phyloP scores from a whole-genome alignment of 2,888 invertebrate species.

The Sisyra nigra region DNA sequence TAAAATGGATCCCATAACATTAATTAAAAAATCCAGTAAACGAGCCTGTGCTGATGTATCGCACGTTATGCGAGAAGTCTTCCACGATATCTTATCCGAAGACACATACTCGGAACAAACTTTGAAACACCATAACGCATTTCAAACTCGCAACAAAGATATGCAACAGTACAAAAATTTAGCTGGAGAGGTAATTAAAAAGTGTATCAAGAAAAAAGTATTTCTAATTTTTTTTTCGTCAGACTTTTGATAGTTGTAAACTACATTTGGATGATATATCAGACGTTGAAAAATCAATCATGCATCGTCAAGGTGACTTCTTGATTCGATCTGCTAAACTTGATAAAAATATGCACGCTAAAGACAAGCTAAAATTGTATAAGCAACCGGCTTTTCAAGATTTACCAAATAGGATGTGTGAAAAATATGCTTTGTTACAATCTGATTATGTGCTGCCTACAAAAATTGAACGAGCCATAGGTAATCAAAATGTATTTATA shows the following conservation, averaged over 20 bases:
- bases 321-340: conserved; percentile 17
- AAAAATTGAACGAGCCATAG: conserved; percentile 17
- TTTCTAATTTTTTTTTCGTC: background rate
- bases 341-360: conserved; percentile 13
- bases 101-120: conserved; percentile 17
- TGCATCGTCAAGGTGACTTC: conserved; percentile 18
- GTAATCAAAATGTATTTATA: conserved; percentile 13
- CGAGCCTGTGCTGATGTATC: conserved; percentile 18
- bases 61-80: conserved; percentile 18
- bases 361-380: conserved; percentile 18
- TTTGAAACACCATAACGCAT: conserved; percentile 18
- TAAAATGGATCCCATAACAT: conserved; percentile 19
- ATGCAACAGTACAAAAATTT: conserved; percentile 13
- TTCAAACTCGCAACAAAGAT: conserved; percentile 13
- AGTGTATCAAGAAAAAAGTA: background rate
- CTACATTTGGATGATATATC: conserved; percentile 14
- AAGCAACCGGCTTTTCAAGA: conserved; percentile 15
- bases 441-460: conserved; percentile 19
- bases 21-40: conserved; percentile 17
- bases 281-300: conserved; percentile 17
- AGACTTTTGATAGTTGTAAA: conserved; percentile 14
- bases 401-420: conserved; percentile 11
- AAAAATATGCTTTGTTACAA: conserved; percentile 20
- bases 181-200: conserved; percentile 14
- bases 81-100: conserved; percentile 19